Conservation (phyloP, 2,888 invertebrate genomes). For the Sarcophaga carnaria region DNA sequence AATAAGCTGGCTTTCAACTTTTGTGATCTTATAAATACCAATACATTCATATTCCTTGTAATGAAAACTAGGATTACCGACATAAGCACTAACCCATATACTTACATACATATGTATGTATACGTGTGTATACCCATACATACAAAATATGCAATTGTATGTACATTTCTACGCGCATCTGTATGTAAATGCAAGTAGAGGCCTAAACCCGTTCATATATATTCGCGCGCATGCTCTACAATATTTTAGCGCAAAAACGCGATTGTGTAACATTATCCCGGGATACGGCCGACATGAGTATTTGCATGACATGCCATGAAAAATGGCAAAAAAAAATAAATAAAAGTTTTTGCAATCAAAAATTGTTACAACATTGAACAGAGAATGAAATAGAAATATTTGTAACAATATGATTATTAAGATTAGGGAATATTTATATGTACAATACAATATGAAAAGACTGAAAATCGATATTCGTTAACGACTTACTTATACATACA, state of each 20-base stretch:
- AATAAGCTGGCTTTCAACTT: slow-evolving; percentile 66
- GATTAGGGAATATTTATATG: not conserved
- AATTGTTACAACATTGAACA: slow-evolving; percentile 50
- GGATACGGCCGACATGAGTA: slow-evolving; percentile 61
- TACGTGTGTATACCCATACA: slow-evolving; percentile 42
- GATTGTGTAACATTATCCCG: slow-evolving; percentile 69
- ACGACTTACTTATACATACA: not conserved
- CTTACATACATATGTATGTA: slow-evolving; percentile 23
- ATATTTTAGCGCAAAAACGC: slow-evolving; percentile 51
- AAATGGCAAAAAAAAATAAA: slow-evolving; percentile 44
- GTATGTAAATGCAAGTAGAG: slow-evolving; percentile 32
- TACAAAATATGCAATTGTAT: slow-evolving; percentile 17
- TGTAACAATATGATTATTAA: not conserved
- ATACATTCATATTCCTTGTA: not conserved
- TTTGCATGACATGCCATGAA: slow-evolving; percentile 67
- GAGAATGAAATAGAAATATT: slow-evolving; percentile 17
- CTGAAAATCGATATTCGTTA: not conserved
- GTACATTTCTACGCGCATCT: not conserved
- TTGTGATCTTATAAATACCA: slow-evolving; percentile 4
- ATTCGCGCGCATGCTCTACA: slow-evolving; percentile 61
- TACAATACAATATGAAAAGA: not conserved
- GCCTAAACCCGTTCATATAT: slow-evolving; percentile 66
- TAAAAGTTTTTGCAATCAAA: slow-evolving; percentile 57
- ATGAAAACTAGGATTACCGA: slow-evolving; percentile 1
- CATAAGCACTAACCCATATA: not conserved